Percentiles rank a stretch among this genome's conserved stretches.
phyloP scores from a whole-genome alignment of 2,888 invertebrate genomes.

The Biston betularia region DNA sequence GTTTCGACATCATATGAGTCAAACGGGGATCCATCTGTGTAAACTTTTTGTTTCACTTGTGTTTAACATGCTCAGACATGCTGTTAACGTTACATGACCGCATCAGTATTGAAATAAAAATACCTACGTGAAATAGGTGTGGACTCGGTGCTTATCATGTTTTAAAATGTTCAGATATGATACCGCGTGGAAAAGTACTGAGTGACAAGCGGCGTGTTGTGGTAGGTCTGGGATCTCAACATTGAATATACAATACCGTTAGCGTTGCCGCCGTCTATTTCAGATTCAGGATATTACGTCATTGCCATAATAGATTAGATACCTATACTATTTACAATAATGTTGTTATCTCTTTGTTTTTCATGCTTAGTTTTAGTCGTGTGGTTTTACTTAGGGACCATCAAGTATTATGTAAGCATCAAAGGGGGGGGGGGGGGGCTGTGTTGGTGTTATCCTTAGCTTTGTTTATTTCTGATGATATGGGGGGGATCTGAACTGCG shows the following conservation, averaged over 20 bases:
- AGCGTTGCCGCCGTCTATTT: conserved; percentile 48
- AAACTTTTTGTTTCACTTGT: conserved; percentile 45
- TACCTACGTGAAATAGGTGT: conserved; percentile 34
- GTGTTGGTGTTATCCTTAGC: no score
- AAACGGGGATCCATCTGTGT: conserved; percentile 47
- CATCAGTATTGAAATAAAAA: conserved; percentile 30
- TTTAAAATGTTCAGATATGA: conserved; percentile 50
- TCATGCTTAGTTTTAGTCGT: neutral
- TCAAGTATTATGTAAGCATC: neutral
- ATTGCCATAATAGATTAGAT: conserved; percentile 48
- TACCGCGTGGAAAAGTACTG: conserved; percentile 69
- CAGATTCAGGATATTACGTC: conserved; percentile 47
- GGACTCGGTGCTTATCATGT: conserved; percentile 40
- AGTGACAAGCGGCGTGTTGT: conserved; percentile 57
- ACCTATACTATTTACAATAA: conserved; percentile 33
- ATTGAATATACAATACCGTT: conserved; percentile 43
- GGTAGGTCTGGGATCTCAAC: conserved; percentile 65
- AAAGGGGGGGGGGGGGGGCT: no score
- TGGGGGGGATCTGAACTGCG: no score
- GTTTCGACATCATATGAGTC: conserved; percentile 29
- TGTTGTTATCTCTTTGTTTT: conserved; percentile 37
- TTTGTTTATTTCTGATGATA: no score
- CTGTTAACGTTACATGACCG: conserved; percentile 24
- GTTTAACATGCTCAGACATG: conserved; percentile 35
- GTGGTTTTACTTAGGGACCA: neutral